These are phyloP conservation scores for Nomada goodeniana DNA, from an alignment of 2,888 invertebrate genomes.

Conservation along the genomic window DNA sequence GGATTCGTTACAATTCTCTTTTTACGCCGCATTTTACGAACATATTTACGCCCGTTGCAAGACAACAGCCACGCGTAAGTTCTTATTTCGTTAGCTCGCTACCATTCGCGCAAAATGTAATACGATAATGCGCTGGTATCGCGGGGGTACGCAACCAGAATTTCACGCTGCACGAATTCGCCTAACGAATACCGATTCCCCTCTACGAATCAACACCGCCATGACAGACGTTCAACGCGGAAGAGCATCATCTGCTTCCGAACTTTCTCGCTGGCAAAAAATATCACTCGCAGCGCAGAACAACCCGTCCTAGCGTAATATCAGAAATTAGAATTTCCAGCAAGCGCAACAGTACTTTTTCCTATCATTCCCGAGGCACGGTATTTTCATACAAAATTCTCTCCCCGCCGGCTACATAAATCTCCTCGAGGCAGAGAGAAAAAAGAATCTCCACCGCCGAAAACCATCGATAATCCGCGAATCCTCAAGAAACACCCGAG, in stretches of 20 bases:
- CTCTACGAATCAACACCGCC: not conserved
- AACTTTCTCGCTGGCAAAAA: not conserved
- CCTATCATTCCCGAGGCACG: too few species aligned
- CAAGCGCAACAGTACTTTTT: too few species aligned
- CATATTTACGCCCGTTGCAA: constrained; percentile 37
- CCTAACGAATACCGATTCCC: constrained; percentile 32
- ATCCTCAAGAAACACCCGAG: not conserved
- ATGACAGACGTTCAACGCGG: not conserved
- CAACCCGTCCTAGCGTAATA: not conserved
- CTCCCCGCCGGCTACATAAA: not conserved
- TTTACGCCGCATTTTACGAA: constrained; percentile 3
- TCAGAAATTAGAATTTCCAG: too few species aligned
- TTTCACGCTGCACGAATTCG: not conserved
- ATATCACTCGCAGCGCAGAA: not conserved
- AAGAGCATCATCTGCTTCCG: not conserved
- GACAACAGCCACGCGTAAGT: constrained; percentile 43
- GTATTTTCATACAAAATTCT: not conserved
- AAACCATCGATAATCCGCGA: not conserved
- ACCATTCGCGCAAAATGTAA: constrained; percentile 45
- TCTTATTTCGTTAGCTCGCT: constrained; percentile 46
- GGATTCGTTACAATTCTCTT: not conserved
- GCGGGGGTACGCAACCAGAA: constrained; percentile 11
- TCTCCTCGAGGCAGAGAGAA: not conserved
- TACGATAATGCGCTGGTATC: constrained; percentile 53
- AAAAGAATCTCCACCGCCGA: not conserved